These are phyloP conservation scores for Pycnomerus fuliginosus DNA, from an alignment of 2,888 invertebrate genomes.

Conservation along the genomic window DNA sequence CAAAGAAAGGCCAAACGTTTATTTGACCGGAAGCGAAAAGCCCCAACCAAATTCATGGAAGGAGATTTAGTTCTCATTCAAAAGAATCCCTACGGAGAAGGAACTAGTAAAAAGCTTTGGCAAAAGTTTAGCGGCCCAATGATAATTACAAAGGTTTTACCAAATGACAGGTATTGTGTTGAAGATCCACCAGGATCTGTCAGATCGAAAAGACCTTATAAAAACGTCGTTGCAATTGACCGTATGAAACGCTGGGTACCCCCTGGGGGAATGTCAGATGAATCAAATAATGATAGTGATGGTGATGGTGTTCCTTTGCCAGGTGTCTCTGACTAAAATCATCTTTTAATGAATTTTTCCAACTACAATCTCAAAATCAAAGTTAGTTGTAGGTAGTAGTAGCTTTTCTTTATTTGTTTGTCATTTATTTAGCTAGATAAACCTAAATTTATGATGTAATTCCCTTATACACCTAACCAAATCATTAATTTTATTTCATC, in stretches of 20 bases:
- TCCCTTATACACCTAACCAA: no score
- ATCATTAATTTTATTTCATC: no score
- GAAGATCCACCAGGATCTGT: not conserved
- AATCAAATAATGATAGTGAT: not conserved
- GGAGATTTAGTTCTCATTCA: not conserved
- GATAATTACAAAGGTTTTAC: not conserved
- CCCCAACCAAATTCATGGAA: not conserved
- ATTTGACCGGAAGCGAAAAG: conserved; percentile 2
- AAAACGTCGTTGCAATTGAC: not conserved
- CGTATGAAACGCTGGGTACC: not conserved
- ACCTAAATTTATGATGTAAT: no score
- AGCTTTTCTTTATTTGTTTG: no score
- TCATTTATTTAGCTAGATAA: no score
- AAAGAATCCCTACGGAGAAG: not conserved
- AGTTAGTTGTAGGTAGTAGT: no score
- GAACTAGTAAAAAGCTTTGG: not conserved
- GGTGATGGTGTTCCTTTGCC: no score
- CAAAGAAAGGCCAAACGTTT: conserved; percentile 4
- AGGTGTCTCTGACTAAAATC: no score
- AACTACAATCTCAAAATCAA: no score
- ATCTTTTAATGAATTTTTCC: no score
- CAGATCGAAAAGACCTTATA: not conserved
- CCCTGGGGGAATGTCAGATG: not conserved
- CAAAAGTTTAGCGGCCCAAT: not conserved
- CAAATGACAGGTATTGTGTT: not conserved